Percentiles rank a stretch among this genome's conserved stretches.
phyloP scores from a whole-genome alignment of 2,888 invertebrate genomes.

The Chymomyza procnemis region DNA sequence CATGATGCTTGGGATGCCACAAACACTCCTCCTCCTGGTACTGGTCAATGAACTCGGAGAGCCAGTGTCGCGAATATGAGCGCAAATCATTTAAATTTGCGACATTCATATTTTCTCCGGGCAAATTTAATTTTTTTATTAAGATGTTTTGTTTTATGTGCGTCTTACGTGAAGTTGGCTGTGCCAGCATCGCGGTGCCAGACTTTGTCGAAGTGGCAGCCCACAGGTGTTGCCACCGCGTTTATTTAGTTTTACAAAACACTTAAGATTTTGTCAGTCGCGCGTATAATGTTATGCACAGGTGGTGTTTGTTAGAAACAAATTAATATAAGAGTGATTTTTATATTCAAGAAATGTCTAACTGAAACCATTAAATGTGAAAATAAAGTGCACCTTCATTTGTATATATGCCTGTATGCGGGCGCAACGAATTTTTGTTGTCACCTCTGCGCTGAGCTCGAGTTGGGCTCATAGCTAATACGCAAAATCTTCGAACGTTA shows the following conservation, averaged over 20 bases:
- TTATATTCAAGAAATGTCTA: constrained; percentile 4
- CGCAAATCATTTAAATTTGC: constrained; percentile 73
- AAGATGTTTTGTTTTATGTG: constrained; percentile 60
- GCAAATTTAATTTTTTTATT: constrained; percentile 18
- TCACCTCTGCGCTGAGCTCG: constrained; percentile 13
- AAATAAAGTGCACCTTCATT: not conserved
- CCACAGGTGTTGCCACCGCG: not conserved
- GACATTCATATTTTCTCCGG: constrained; percentile 43
- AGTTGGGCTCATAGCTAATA: constrained; percentile 18
- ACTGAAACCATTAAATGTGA: not conserved
- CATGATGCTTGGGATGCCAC: constrained; percentile 77
- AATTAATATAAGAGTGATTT: constrained; percentile 4
- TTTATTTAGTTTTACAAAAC: not conserved
- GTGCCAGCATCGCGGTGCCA: constrained; percentile 22
- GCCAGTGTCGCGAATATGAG: constrained; percentile 77
- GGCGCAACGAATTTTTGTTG: constrained; percentile 19
- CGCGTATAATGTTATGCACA: constrained; percentile 31
- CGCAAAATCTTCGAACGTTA: constrained; percentile 45
- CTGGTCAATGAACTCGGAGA: constrained; percentile 77
- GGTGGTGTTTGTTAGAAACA: constrained; percentile 33
- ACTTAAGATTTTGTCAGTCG: constrained; percentile 15
- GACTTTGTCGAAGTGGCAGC: not conserved
- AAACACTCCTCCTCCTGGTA: constrained; percentile 77
- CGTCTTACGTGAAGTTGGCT: constrained; percentile 60
- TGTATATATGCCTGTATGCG: not conserved